phyloP scores from a whole-genome alignment of 2,113 vertebrate genomes.

The Polyodon spathula region DNA sequence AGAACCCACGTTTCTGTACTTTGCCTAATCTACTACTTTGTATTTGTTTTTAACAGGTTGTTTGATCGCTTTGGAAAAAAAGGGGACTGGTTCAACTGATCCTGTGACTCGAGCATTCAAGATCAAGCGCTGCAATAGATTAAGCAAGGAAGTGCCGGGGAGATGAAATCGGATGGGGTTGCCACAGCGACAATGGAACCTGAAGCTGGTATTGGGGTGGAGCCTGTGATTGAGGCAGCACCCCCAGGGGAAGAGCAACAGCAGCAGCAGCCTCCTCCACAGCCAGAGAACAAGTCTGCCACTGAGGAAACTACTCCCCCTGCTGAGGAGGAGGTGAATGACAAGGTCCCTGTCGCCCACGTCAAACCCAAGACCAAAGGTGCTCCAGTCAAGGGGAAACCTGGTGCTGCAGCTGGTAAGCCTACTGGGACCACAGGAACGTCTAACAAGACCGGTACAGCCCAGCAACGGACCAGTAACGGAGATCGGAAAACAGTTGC shows the following conservation, averaged over 20 bases:
- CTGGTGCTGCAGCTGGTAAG: slow-evolving; percentile 21
- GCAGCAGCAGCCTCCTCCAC: slow-evolving; percentile 20
- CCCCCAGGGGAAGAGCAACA: slow-evolving; percentile 29
- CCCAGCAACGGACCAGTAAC: slow-evolving; percentile 25
- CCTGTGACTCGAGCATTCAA: too few relatives aligned
- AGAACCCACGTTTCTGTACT: too few relatives aligned
- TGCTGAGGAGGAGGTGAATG: slow-evolving; percentile 23
- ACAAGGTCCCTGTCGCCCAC: slow-evolving; percentile 24
- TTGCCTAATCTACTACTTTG: too few relatives aligned
- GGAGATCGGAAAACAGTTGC: slow-evolving; percentile 29
- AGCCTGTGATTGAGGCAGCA: slow-evolving; percentile 23
- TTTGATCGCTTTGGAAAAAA: too few relatives aligned
- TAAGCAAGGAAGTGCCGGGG: too few relatives aligned
- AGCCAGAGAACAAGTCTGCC: slow-evolving; percentile 23
- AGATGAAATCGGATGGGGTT: slow-evolving; percentile 62
- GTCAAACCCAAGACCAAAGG: slow-evolving; percentile 35
- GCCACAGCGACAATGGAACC: slow-evolving; percentile 48
- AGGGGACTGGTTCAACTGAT: too few relatives aligned
- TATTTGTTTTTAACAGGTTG: too few relatives aligned
- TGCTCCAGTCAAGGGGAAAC: slow-evolving; percentile 24
- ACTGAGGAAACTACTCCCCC: slow-evolving; percentile 22
- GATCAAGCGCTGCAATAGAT: too few relatives aligned
- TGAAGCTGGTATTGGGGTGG: slow-evolving; percentile 38
- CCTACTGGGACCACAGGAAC: slow-evolving; percentile 19
- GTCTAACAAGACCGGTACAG: slow-evolving; percentile 20